These are phyloP conservation scores for Fissipunctia ypsillon DNA, from an alignment of 2,888 invertebrate species.

Conservation along the genomic window DNA sequence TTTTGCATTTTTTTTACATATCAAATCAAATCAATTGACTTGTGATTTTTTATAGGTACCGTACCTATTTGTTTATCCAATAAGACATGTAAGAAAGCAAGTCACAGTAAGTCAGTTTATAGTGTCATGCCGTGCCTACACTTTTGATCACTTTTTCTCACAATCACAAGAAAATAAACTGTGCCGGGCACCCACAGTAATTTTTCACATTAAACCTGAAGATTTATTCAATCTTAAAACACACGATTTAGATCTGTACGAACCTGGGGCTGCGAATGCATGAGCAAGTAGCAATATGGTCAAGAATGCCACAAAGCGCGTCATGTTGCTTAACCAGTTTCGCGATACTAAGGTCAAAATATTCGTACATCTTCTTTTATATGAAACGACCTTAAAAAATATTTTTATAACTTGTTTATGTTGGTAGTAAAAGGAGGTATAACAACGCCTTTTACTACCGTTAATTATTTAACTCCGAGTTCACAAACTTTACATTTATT, in stretches of 20 bases:
- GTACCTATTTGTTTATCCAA: background rate
- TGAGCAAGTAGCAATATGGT: background rate
- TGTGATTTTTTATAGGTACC: background rate
- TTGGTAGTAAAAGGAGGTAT: background rate
- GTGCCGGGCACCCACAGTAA: background rate
- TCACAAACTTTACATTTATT: no score
- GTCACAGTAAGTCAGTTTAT: no score
- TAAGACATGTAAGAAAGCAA: background rate
- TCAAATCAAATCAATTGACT: no score
- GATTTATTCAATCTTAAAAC: background rate
- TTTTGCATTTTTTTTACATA: no score
- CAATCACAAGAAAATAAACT: background rate
- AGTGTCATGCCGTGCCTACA: background rate
- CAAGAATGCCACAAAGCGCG: slow-evolving; percentile 4
- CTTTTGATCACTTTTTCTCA: background rate
- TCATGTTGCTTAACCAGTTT: slow-evolving; percentile 20
- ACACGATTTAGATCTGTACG: background rate
- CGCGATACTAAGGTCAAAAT: slow-evolving; percentile 10
- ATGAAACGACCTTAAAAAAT: background rate
- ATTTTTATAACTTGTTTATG: slow-evolving; percentile 3
- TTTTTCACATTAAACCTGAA: background rate
- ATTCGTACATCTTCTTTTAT: slow-evolving; percentile 19
- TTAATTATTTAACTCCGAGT: no score
- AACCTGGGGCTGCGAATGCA: slow-evolving; percentile 17
- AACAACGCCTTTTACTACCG: no score